phyloP scores from a whole-genome alignment of 64 coral and sea anemone species.

The Cladopsammia gracilis region DNA sequence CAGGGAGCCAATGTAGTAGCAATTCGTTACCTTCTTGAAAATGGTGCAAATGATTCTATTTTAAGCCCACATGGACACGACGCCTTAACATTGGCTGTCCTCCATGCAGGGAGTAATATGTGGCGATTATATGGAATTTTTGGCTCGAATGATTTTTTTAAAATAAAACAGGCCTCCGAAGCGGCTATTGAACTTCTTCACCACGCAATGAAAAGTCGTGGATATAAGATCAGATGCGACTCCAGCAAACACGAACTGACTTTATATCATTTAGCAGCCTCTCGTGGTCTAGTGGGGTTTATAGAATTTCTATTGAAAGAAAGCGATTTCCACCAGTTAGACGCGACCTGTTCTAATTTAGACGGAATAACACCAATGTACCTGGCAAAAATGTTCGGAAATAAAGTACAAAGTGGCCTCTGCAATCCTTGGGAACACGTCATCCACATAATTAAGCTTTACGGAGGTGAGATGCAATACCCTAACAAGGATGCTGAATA shows the following conservation, averaged over 20 bases:
- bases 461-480: neutral
- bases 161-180: neutral
- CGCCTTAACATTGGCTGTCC: neutral
- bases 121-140: neutral
- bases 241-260: conserved; percentile 2
- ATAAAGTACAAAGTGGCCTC: neutral
- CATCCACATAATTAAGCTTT: neutral
- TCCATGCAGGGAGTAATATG: neutral
- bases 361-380: conserved; percentile 58
- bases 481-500: neutral
- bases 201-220: neutral
- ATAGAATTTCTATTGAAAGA: neutral
- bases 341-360: conserved; percentile 22
- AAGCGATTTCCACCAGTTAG: neutral
- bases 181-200: neutral
- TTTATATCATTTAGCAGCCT: conserved; percentile 47
- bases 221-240: neutral
- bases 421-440: conserved; percentile 7
- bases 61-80: conserved; percentile 1
- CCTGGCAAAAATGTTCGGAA: conserved; percentile 11
- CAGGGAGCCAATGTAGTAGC: conserved; percentile 1
- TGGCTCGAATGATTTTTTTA: no score
- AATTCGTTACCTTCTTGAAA: neutral
- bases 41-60: neutral
- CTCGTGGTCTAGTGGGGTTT: conserved; percentile 24